Base-by-base conservation (phyloP, 2,113 vertebrate genomes). In the Conger conger region DNA sequence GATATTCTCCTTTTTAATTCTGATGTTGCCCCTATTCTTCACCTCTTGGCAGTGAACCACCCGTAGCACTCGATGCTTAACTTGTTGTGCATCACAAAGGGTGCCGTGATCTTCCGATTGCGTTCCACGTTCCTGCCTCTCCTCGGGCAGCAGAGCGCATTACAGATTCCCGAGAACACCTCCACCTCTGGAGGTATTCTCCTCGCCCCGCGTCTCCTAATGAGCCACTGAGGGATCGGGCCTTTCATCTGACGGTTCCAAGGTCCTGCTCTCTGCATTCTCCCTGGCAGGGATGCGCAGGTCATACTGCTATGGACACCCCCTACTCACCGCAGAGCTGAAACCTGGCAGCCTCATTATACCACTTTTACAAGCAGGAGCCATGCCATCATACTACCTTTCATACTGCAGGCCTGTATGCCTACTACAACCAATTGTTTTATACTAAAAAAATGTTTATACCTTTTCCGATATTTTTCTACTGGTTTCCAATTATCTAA, bases 1-100 rank as follows among this genome's bases (percentile, higher is more conserved):
- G n/a, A 73, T 68, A 68, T 68, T 68, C 60, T 68, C 60, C n/a
- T 73, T 73, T 73, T 73, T 73, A 73, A 73, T 73, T 30, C 27
- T 30, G 33, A 73, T 73, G 30, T 73, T 0, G 23, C 68, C 68
- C 68, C 68, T 33, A 73, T 33, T 9, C 27, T 33, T 73, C 68
- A 73, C 6, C 68, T 73, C 68, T 73, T 30, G 33, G 68, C 68
- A 73, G 68, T 73, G 2, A 73, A 1, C 68, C 68, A 15, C 27
- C 9, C 5, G 33, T 73, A 73, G 13, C n/a, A 6, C 68, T 73
- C 68, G 9, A 11, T 73, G 68, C 27, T 73, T 33, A 30, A 79
- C 78, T 27, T 42, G 18, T 18, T 15, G 38, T 42, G 23, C 40
- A 42, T 40, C 33, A 37, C 35, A 78, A 20, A 37, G 76, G 36